Percentiles rank a stretch among this genome's conserved stretches.
These are phyloP conservation scores for Brachypalpus laphriformis DNA, from an alignment of 2,888 invertebrate species.

Conservation along the genomic window DNA sequence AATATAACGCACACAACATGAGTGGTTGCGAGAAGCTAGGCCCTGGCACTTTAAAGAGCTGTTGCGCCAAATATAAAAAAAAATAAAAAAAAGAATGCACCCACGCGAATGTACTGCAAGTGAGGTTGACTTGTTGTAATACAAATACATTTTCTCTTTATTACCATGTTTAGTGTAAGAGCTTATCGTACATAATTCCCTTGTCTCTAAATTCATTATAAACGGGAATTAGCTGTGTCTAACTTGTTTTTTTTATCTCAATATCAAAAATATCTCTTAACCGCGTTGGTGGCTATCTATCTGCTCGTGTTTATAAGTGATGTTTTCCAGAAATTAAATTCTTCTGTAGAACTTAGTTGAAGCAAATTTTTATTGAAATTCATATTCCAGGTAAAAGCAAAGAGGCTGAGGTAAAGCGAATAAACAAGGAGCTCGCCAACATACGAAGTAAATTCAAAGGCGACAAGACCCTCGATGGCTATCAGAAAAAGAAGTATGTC, in stretches of 20 bases:
- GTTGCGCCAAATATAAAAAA: too few species aligned
- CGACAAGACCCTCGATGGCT: conserved; percentile 99
- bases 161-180: too few species aligned
- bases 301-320: not conserved
- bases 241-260: not conserved
- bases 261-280: not conserved
- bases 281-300: not conserved
- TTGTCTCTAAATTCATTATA: not conserved
- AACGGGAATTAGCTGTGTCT: not conserved
- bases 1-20: too few species aligned
- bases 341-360: not conserved
- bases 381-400: conserved; percentile 94
- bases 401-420: conserved; percentile 99
- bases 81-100: too few species aligned
- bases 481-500: conserved; percentile 99
- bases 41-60: too few species aligned
- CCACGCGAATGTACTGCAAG: too few species aligned
- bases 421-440: conserved; percentile 99
- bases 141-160: too few species aligned
- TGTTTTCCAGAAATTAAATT: not conserved
- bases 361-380: not conserved
- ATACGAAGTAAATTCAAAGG: conserved; percentile 99
- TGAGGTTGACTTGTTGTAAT: too few species aligned
- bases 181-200: too few species aligned
- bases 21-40: too few species aligned